Evolutionary conservation across 1,140 invertebrate species (phyloP), one percentile per base, ranked within the genome.

Genomic region (Gonatopus flavifemur): DNA sequence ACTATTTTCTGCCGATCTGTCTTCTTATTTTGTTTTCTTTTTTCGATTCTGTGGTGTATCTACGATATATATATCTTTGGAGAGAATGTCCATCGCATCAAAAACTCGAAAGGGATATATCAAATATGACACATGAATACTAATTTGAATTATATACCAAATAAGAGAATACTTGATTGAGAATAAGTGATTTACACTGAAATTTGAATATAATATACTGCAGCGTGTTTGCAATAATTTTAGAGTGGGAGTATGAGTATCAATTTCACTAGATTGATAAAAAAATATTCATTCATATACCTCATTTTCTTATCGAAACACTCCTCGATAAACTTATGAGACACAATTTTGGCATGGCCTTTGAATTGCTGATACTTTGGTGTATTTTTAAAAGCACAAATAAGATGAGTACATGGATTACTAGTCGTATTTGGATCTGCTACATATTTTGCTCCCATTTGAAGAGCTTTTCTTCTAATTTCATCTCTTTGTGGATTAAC

Each of bases 301-400:
- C 75, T 74, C 31, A 20, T 75, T 46, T 69, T 74, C 20, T 73
- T 62, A 12, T 68, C 55, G 49, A 64, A 76, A 57, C 69, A 73
- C 10, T 77, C 67, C 41, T 77, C 75, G 33, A 78, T 70, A 45
- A 72, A 78, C 12, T 32, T 49, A 43, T 76, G 68, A 2, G 59
- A 58, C n/a, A 78, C 63, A 49, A 78, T 77, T 52, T 77, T 77
- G 2, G 55, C 55, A 31, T 63, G 54, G 15, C 63, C 62, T 36
- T 69, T 71, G 1, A 78, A 54, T 44, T 70, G 65, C 10, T 72
- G 64, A 39, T 49, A 67, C 33, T 78, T 78, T 10, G 76, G 76
- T 31, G 76, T 77, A 49, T 78, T 78, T 55, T 66, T 70, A 44
- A 77, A 77, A 31, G 74, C 73, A 64, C 75, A 77, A 12, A 77